A percentile compares a stretch with the other conserved stretches of the same genome.
Conservation (phyloP, 2,113 vertebrate genomes). For the Laticauda laticaudata region DNA sequence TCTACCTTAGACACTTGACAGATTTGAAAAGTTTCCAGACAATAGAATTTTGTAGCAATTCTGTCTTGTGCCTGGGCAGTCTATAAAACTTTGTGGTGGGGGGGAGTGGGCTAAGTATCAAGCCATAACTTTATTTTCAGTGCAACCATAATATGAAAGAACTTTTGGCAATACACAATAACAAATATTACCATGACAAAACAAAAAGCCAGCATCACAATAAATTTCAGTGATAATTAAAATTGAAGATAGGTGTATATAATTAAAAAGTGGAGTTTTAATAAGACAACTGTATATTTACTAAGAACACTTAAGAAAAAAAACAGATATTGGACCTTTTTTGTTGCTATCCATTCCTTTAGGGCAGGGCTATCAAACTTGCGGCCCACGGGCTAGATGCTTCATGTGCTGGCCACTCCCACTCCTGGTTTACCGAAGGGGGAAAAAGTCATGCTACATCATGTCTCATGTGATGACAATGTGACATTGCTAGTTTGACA, state of each 20-base stretch:
- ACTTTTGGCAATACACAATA: background rate
- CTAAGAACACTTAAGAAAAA: background rate
- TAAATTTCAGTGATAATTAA: background rate
- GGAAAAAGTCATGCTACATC: too few relatives aligned
- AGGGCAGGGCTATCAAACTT: too few relatives aligned
- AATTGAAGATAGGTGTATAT: background rate
- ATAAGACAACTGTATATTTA: background rate
- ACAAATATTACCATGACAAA: background rate
- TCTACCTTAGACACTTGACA: background rate
- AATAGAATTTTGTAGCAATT: background rate
- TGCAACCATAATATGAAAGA: background rate
- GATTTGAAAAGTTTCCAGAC: background rate
- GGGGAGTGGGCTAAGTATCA: background rate
- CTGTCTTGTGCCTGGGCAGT: background rate
- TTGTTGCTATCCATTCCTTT: background rate
- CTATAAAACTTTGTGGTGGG: background rate
- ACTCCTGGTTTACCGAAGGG: too few relatives aligned
- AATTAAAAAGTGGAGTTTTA: background rate
- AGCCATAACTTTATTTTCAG: background rate
- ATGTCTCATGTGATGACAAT: too few relatives aligned
- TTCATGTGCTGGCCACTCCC: too few relatives aligned
- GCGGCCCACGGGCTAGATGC: too few relatives aligned
- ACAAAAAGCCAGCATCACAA: background rate
- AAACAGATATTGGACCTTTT: background rate
- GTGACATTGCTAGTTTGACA: too few relatives aligned